Base-by-base conservation (phyloP, 1,140 invertebrate species). In the Gryon sp. region DNA sequence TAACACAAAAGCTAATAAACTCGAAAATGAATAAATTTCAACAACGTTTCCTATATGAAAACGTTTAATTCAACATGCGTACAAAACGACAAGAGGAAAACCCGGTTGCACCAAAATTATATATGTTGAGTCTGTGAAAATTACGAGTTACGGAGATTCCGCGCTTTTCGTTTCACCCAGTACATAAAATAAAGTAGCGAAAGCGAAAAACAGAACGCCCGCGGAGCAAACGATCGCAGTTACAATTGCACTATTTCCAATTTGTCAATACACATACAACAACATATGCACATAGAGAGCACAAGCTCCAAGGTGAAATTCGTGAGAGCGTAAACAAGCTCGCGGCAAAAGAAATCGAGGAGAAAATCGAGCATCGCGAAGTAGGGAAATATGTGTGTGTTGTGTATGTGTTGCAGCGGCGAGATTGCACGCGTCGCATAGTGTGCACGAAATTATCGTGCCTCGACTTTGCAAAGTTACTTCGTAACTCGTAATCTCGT, bases 401-500 rank as follows among this genome's bases (percentile, higher is more conserved):
- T n/a, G n/a, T n/a, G n/a, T n/a, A n/a, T n/a, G n/a, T n/a, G 22
- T 60, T 26, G 34, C 38, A 43, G 30, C 48, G 36, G 40, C 2
- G 14, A 38, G 41, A 53, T 53, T 70, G 46, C 53, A 53, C 48
- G 50, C 69, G 59, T 20, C 32, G 41, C 41, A 32, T 57, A 40
- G 30, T 19, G 41, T 38, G 50, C 32, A 59, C 50, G 26, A 73
- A 63, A 63, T 63, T 59, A 46, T 48, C 20, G 40, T 59, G 36
- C 30, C 57, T 57, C 62, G 59, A 68, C n/a, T 68, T 68, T 12
- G 32, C 19, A 5, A 76, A 77, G 57, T 80, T 76, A 65, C 30
- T 65, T 36, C 38, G 66, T 77, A 80, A 79, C 78, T 80, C 45
- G 74, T 68, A 79, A 80, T 78, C 70, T 75, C 55, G 65, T 65